Base-by-base conservation (phyloP, 2,888 invertebrate genomes). In the Heteromurus nitidus region DNA sequence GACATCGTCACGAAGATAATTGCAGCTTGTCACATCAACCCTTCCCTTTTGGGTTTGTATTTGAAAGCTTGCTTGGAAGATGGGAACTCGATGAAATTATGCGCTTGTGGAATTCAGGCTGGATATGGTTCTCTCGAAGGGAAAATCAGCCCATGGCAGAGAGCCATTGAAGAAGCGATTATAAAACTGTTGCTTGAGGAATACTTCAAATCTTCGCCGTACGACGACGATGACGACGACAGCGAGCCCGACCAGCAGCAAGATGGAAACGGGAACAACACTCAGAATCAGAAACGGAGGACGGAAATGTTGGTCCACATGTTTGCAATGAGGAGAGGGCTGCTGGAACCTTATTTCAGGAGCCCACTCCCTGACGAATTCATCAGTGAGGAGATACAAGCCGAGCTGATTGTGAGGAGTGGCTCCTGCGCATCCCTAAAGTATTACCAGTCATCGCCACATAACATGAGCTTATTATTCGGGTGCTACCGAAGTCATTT, bases 241-340 rank as follows among this genome's bases (percentile, higher is more conserved):
- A 20, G 28, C 1, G 55, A 24, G 18, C 7, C 3, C n/a, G n/a
- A 13, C n/a, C 50, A 50, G 11, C 24, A 80, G 26, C 44, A 70
- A 13, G 62, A 80, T 67, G 72, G 70, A 36, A 72, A 73, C 24
- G 72, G 70, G 20, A 72, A 73, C 26, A 72, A 76, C n/a, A 72
- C 70, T 62, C 50, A 30, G 22, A 62, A 62, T 2, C 58, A 60
- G 30, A 67, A 62, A 24, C 9, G 62, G 11, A 72, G 44, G 1
- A 58, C 68, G 44, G 73, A 79, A 36, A 74, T 69, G 36, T 26
- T 70, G 2, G 65, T 79, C 20, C 82, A 84, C 24, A 67, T 72
- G 60, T 86, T 85, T 77, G 86, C 85, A 3, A 86, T 86, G 85
- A 64, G 74, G 42, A 67, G 86, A 44, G 69, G 83, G 7, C 62